These are phyloP conservation scores for Netelia inedita DNA, from an alignment of 2,888 invertebrate species.

Conservation along the genomic window DNA sequence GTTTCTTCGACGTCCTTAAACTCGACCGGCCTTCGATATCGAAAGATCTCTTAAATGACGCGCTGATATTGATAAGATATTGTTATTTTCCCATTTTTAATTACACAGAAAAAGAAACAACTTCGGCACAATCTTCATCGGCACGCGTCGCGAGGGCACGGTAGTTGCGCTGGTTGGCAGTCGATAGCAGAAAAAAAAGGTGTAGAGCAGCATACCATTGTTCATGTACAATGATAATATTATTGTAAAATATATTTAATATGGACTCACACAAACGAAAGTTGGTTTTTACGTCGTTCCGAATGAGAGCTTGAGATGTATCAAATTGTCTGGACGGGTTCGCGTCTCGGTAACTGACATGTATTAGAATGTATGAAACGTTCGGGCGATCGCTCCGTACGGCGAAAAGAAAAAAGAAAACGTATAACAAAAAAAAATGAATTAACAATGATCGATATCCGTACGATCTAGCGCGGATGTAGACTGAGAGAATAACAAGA, in stretches of 20 bases:
- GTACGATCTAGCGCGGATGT: constrained; percentile 36
- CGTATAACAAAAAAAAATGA: constrained; percentile 19
- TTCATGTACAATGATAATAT: constrained; percentile 84
- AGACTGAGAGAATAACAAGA: constrained; percentile 55
- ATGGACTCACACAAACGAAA: constrained; percentile 80
- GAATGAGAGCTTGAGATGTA: constrained; percentile 56
- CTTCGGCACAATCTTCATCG: constrained; percentile 8
- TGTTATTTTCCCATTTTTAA: not conserved
- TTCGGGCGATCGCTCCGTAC: constrained; percentile 33
- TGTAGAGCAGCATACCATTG: constrained; percentile 83
- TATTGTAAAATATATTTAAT: constrained; percentile 85
- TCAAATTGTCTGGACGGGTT: constrained; percentile 50
- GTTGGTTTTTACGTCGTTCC: constrained; percentile 80
- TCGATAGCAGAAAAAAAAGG: constrained; percentile 75
- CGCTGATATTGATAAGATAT: not conserved
- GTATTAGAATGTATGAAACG: not conserved
- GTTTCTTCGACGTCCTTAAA: not conserved
- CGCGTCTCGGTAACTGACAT: not conserved
- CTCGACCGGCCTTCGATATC: not conserved
- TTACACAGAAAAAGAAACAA: constrained; percentile 6
- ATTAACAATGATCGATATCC: constrained; percentile 39
- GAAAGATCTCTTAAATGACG: not conserved
- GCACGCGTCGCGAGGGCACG: too few relatives aligned
- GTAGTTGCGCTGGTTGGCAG: constrained; percentile 77
- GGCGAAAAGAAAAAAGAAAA: constrained; percentile 34